Evolutionary conservation across 2,888 invertebrate species (phyloP), one percentile per base, ranked within the genome.

Genomic region (Camponotus fellah): DNA sequence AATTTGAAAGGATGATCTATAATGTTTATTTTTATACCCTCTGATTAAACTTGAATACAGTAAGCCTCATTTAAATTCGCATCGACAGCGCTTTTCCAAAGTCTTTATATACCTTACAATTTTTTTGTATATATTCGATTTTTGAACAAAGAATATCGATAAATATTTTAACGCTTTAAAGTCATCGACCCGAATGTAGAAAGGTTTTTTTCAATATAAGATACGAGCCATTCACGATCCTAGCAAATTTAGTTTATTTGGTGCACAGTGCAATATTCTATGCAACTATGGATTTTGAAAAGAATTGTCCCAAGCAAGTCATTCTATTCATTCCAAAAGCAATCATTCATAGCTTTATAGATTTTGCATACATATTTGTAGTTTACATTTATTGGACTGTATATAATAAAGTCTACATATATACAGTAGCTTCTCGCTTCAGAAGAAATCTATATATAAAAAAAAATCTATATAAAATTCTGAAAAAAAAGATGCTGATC

Each of bases 341-440:
- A 69, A 14, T 68, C 68, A 77, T 32, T 79, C 34, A 71, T 46
- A 12, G 12, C 17, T 8, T 21, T 60, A 69, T 79, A 79, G 21
- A 71, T 60, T 46, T 2, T 8, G 6, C 21, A 21, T 34, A 68
- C 21, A 68, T n/a, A 68, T 79, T 79, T 34, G 21, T 60, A 34
- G 60, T 46, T 71, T 79, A 69, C 6, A 79, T 58, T 69, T 58
- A 40, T 68, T 79, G 32, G 12, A 53, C 37, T 14, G 34, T 68
- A 68, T 8, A 58, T 17, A 56, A 40, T 34, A 46, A 32, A 68
- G 32, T 77, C 26, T 34, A 43, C 26, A 37, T 37, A 56, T 2
- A 58, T 43, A 17, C 21, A 34, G 3, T 4, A 26, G 26, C 26
- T 26, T 26, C 6, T 14, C 5, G 9, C 4, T 56, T 66, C 34